Conservation (phyloP, 2,797 vertebrate species). For the Mycteria americana region DNA sequence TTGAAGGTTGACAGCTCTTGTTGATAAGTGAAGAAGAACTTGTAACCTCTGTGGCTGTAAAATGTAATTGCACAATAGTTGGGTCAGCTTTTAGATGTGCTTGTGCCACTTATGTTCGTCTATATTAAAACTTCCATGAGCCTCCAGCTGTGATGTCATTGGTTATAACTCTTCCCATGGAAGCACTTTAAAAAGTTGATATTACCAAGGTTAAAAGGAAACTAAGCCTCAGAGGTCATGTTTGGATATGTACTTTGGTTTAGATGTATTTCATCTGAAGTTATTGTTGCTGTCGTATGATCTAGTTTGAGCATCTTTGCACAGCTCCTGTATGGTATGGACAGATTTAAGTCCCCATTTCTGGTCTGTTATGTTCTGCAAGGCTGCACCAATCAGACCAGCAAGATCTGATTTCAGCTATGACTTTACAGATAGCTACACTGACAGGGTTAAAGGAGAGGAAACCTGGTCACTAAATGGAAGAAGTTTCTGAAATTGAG, state of each 20-base stretch:
- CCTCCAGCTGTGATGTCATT: neutral
- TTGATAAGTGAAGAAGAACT: neutral
- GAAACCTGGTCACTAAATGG: neutral
- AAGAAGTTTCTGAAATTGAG: neutral
- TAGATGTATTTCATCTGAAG: neutral
- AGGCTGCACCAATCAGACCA: neutral
- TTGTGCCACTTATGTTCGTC: neutral
- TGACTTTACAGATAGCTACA: neutral
- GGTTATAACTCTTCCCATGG: slow-evolving; percentile 1
- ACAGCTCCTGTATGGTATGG: neutral
- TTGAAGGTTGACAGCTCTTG: neutral
- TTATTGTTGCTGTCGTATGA: neutral
- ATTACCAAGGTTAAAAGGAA: neutral
- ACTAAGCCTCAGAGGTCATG: neutral
- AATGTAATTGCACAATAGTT: neutral
- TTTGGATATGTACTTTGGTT: neutral
- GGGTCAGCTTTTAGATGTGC: neutral
- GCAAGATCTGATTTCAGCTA: neutral
- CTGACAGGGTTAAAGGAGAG: neutral
- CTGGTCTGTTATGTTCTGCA: neutral
- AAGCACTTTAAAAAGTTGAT: neutral
- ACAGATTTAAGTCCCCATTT: neutral
- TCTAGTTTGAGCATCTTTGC: neutral
- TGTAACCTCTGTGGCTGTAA: neutral
- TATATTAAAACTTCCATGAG: neutral